phyloP scores from a whole-genome alignment of 2,888 invertebrate genomes.

The Synergus umbraculus region DNA sequence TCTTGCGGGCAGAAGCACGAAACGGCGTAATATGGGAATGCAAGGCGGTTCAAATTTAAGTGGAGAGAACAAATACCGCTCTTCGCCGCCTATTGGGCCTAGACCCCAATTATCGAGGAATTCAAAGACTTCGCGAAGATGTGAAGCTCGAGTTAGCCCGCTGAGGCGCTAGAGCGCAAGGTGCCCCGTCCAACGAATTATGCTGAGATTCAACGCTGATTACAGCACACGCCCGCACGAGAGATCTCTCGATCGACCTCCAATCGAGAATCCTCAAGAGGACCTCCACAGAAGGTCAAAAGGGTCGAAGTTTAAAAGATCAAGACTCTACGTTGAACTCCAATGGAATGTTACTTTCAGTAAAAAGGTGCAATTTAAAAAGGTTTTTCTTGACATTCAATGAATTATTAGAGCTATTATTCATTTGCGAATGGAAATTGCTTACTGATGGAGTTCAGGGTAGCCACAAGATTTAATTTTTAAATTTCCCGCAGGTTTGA shows the following conservation, averaged over 20 bases:
- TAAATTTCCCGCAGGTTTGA: no score
- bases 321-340: not conserved
- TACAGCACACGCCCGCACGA: slow-evolving; percentile 9
- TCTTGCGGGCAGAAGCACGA: slow-evolving; percentile 50
- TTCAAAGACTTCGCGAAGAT: slow-evolving; percentile 46
- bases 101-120: slow-evolving; percentile 68
- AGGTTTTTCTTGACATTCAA: not conserved
- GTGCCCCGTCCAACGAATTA: not conserved
- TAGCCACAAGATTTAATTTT: no score
- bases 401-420: not conserved
- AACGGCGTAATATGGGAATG: slow-evolving; percentile 67
- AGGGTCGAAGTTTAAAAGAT: not conserved
- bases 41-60: slow-evolving; percentile 62
- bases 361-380: not conserved
- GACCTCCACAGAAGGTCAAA: not conserved
- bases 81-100: slow-evolving; percentile 48
- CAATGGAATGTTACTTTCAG: not conserved
- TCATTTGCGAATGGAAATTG: no score
- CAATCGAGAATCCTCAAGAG: slow-evolving; percentile 4
- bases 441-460: no score
- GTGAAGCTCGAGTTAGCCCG: not conserved
- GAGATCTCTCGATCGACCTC: slow-evolving; percentile 3
- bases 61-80: slow-evolving; percentile 65
- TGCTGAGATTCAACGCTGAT: slow-evolving; percentile 3
- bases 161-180: not conserved